These are phyloP conservation scores for Falco concolor DNA, from an alignment of 2,797 vertebrate genomes.

Conservation along the genomic window DNA sequence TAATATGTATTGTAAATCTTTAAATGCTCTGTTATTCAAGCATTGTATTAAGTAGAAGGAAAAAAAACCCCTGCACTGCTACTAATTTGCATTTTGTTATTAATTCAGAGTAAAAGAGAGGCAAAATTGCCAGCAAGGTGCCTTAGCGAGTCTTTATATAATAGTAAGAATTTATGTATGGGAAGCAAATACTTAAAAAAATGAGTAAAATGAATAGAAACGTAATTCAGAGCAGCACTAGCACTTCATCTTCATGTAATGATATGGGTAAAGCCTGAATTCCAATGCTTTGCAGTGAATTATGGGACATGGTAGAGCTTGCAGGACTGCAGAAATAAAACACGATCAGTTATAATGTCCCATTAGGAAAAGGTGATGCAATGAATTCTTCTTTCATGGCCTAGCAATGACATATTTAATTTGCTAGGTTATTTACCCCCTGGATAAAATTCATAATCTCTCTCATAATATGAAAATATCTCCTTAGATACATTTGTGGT, in stretches of 20 bases:
- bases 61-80: neutral
- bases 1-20: constrained; percentile 29
- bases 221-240: constrained; percentile 18
- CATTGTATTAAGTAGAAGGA: constrained; percentile 7
- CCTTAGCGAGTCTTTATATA: constrained; percentile 4
- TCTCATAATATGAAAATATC: constrained; percentile 53
- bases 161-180: constrained; percentile 40
- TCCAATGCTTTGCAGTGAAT: constrained; percentile 45
- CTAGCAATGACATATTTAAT: constrained; percentile 71
- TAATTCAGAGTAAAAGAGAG: constrained; percentile 38
- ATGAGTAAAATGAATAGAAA: constrained; percentile 50
- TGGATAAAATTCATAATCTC: constrained; percentile 60
- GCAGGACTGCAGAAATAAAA: constrained; percentile 43
- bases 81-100: constrained; percentile 60
- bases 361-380: constrained; percentile 71
- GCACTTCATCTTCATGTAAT: constrained; percentile 49
- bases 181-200: constrained; percentile 23
- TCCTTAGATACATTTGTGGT: neutral
- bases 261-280: constrained; percentile 33
- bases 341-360: constrained; percentile 52
- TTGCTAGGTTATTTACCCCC: constrained; percentile 65
- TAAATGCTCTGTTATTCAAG: constrained; percentile 29
- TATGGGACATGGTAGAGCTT: constrained; percentile 50
- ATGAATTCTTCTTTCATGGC: constrained; percentile 72
- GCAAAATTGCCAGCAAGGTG: constrained; percentile 21